Percentiles rank a stretch among this genome's conserved stretches.
Conservation (phyloP, 2,888 invertebrate genomes). For the Macaria notata region DNA sequence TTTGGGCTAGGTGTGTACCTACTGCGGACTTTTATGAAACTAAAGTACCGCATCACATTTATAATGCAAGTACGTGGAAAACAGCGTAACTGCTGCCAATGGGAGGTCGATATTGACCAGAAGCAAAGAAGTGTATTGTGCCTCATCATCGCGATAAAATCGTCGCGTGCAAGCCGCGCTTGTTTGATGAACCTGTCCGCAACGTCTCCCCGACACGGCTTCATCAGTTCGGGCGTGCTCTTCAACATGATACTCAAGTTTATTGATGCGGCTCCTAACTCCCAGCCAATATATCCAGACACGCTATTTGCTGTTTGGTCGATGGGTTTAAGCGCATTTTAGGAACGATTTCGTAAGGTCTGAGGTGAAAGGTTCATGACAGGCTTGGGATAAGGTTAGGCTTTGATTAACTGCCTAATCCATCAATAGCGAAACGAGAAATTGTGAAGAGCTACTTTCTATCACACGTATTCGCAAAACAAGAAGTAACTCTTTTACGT, state of each 20-base stretch:
- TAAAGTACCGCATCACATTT: not conserved
- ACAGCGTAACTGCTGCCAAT: slow-evolving; percentile 23
- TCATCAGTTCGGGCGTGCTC: slow-evolving; percentile 38
- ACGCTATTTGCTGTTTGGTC: slow-evolving; percentile 3
- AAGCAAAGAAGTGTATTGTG: slow-evolving; percentile 42
- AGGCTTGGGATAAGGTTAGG: too few species aligned
- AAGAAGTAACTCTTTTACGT: too few species aligned
- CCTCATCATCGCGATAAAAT: slow-evolving; percentile 61
- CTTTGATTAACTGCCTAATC: too few species aligned
- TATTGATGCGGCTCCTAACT: slow-evolving; percentile 6
- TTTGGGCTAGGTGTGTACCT: too few species aligned
- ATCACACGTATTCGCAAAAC: too few species aligned
- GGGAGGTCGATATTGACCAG: slow-evolving; percentile 32
- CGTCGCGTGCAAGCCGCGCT: slow-evolving; percentile 51
- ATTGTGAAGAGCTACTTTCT: too few species aligned
- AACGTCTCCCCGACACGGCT: slow-evolving; percentile 42
- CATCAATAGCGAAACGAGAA: too few species aligned
- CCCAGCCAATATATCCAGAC: not conserved
- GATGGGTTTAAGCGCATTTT: slow-evolving; percentile 4
- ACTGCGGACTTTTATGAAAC: not conserved
- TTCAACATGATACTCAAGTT: slow-evolving; percentile 16
- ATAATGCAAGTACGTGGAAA: not conserved
- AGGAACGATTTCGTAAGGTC: not conserved
- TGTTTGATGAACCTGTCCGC: slow-evolving; percentile 53
- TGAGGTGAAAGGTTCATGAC: not conserved